Conservation (phyloP, 2,888 invertebrate genomes). For the Drosophila longiperda region DNA sequence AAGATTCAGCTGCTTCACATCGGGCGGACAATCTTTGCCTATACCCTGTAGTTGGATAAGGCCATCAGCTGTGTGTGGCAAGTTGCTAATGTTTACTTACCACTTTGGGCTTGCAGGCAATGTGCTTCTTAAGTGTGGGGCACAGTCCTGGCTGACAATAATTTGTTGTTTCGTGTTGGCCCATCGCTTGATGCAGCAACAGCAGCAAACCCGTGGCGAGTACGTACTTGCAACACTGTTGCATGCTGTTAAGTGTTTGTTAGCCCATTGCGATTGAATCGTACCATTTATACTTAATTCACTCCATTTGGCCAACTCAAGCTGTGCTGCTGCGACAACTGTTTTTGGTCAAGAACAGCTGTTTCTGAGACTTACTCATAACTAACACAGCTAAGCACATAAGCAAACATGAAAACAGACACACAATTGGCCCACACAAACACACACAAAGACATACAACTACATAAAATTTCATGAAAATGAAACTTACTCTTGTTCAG, state of each 20-base stretch:
- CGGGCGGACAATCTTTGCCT: conserved; percentile 30
- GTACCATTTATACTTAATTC: conserved; percentile 37
- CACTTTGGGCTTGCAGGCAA: conserved; percentile 60
- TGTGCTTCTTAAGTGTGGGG: conserved; percentile 46
- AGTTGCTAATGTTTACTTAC: conserved; percentile 47
- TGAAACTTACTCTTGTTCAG: conserved; percentile 46
- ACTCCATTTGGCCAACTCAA: conserved; percentile 13
- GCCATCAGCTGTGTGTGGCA: neutral
- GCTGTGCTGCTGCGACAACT: conserved; percentile 44
- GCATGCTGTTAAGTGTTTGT: conserved; percentile 42
- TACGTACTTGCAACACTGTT: conserved; percentile 12
- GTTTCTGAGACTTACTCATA: conserved; percentile 37
- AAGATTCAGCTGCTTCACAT: conserved; percentile 47
- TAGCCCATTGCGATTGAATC: neutral
- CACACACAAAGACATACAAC: neutral
- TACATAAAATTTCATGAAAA: conserved; percentile 40
- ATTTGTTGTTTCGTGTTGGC: conserved; percentile 26
- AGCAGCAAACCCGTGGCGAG: conserved; percentile 14
- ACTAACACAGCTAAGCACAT: conserved; percentile 33
- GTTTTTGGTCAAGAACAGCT: conserved; percentile 53
- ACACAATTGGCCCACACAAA: neutral
- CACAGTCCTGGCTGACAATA: conserved; percentile 60
- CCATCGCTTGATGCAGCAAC: conserved; percentile 17
- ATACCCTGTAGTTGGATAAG: conserved; percentile 23
- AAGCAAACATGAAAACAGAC: conserved; percentile 31